A percentile compares a stretch with the other conserved stretches of the same genome.
Conservation (phyloP, 2,113 vertebrate genomes). For the Puntigrus tetrazona region DNA sequence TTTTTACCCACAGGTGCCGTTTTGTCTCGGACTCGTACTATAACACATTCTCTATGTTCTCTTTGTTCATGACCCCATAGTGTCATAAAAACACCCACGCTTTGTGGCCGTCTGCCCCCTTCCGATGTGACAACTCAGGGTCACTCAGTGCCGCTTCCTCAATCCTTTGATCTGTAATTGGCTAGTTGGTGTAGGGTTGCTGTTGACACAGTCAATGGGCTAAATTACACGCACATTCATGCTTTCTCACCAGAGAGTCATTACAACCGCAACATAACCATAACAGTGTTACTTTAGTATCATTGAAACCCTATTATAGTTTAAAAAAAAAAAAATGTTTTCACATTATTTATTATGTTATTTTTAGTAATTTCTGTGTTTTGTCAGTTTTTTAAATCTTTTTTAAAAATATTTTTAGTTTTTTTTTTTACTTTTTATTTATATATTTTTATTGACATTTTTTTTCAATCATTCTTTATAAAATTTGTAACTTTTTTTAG, state of each 20-base stretch:
- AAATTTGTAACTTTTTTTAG: too few species aligned
- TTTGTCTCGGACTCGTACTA: not conserved
- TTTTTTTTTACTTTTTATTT: too few species aligned
- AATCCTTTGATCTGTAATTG: slow-evolving; percentile 67
- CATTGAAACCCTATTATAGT: not conserved
- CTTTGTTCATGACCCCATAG: slow-evolving; percentile 26
- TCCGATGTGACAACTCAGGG: slow-evolving; percentile 34
- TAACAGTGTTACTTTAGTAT: not conserved
- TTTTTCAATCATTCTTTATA: too few species aligned
- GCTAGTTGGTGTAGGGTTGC: slow-evolving; percentile 63
- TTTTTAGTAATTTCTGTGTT: too few species aligned
- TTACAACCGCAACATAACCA: slow-evolving; percentile 8
- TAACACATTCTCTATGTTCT: not conserved
- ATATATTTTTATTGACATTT: too few species aligned
- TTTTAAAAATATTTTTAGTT: too few species aligned
- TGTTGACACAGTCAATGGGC: slow-evolving; percentile 55
- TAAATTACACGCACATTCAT: slow-evolving; percentile 51
- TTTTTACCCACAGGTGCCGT: slow-evolving; percentile 1
- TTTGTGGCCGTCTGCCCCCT: not conserved
- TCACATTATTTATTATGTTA: too few species aligned
- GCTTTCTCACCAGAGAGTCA: slow-evolving; percentile 61
- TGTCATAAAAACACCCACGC: slow-evolving; percentile 21
- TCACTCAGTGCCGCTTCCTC: slow-evolving; percentile 26
- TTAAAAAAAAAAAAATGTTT: too few species aligned
- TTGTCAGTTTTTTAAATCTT: too few species aligned